Percentiles rank a stretch among this genome's conserved stretches.
Conservation (phyloP, 2,797 vertebrate genomes). For the Myiotriccus ornatus region DNA sequence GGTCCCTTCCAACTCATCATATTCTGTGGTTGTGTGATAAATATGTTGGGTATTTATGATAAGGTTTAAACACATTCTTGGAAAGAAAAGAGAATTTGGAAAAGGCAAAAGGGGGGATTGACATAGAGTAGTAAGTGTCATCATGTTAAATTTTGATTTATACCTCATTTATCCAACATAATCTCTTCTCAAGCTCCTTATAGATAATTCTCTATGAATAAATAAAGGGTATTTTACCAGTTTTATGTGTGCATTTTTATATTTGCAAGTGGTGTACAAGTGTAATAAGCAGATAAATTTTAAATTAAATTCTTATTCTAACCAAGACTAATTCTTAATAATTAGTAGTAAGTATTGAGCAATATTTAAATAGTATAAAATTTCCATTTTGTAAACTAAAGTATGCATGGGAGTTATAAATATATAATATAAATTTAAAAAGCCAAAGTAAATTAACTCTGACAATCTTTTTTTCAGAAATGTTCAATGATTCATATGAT, state of each 20-base stretch:
- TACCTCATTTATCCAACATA: background rate
- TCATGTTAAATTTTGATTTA: background rate
- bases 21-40: background rate
- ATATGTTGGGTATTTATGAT: background rate
- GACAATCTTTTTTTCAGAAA: background rate
- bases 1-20: background rate
- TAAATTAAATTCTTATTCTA: background rate
- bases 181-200: background rate
- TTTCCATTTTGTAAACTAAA: background rate
- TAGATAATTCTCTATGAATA: background rate
- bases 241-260: background rate
- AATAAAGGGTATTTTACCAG: background rate
- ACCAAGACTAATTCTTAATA: background rate
- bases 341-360: background rate
- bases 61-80: rapidly evolving
- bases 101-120: background rate
- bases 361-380: background rate
- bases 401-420: background rate
- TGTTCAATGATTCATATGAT: background rate
- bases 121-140: background rate
- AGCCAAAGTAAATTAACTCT: background rate
- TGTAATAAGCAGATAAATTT: background rate
- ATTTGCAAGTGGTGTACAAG: background rate
- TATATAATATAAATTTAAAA: background rate
- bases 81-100: background rate